Base-by-base conservation (phyloP, 2,113 vertebrate genomes). In the Saguinus midas region DNA sequence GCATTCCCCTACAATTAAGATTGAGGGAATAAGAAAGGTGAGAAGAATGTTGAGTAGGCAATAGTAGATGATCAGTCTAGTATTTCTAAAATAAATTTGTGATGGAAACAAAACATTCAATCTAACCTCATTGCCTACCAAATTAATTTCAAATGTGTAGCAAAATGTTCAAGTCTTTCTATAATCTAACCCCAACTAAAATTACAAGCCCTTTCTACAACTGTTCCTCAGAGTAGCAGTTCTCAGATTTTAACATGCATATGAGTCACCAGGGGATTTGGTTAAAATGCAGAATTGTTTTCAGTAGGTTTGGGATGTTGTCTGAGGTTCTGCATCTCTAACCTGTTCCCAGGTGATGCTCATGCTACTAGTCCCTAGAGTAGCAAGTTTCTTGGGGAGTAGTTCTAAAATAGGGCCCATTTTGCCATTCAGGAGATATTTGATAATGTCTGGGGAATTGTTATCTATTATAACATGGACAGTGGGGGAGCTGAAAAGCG, bases 121-220 rank as follows among this genome's bases (percentile, higher is more conserved):
- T 58, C 57, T 27, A 81, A 35, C 11, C 40, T 68, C 48, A 64
- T 32, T 79, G 37, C 20, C 16, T 82, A 66, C 3, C 35, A 95
- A 75, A 43, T 78, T 73, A 84, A 80, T 43, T 58, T 13, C 64
- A 96, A 93, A 93, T 86, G 29, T 84, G 32, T 50, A 95, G 40
- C 48, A 95, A 73, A 91, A 83, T 57, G 7, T 40, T 61, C 72
- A 87, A 57, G n/a, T 1, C 18, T 78, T 96, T 95, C 40, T 27
- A 48, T 7, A 18, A 64, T 76, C 66, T 83, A 48, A 21, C 16
- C 18, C 21, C 4, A 76, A 18, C 43, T 50, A 40, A 25, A 27
- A 84, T 95, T 57, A 29, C 57, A 27, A 90, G 43, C 2, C 58
- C 73, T 85, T 80, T 87, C 52, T 78, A 43, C 32, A 64, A 70